phyloP scores from a whole-genome alignment of 1,140 invertebrate genomes.

The Drosophila pallidifrons region DNA sequence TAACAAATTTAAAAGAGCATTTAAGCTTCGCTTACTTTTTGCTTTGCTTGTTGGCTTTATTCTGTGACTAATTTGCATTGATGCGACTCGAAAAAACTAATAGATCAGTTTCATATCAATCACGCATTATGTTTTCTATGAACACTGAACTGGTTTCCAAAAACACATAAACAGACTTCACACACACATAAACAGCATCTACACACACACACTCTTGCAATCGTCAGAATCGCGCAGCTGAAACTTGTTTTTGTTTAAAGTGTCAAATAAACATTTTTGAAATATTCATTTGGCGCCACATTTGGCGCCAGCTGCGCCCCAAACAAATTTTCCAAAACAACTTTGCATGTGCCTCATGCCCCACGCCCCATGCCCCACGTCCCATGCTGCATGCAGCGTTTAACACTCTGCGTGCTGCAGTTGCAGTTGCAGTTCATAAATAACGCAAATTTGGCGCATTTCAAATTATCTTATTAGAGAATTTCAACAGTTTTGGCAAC shows the following conservation, averaged over 20 bases:
- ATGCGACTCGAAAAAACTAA: slow-evolving; percentile 61
- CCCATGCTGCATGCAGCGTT: not conserved
- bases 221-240: not conserved
- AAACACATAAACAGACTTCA: slow-evolving; percentile 28
- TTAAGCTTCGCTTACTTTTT: not conserved
- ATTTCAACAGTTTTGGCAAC: slow-evolving; percentile 42
- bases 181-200: not conserved
- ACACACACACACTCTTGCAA: not conserved
- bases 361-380: not conserved
- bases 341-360: not conserved
- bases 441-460: slow-evolving; percentile 51
- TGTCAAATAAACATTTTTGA: slow-evolving; percentile 66
- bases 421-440: slow-evolving; percentile 42
- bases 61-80: slow-evolving; percentile 63
- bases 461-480: slow-evolving; percentile 55
- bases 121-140: slow-evolving; percentile 57
- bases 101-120: slow-evolving; percentile 79
- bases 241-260: slow-evolving; percentile 40
- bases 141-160: slow-evolving; percentile 60
- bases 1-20: not conserved
- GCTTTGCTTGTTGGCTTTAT: slow-evolving; percentile 7
- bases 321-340: slow-evolving; percentile 24
- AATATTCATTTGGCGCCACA: slow-evolving; percentile 58
- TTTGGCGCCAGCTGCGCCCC: slow-evolving; percentile 35
- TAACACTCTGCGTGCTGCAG: slow-evolving; percentile 7